Conservation (phyloP, 1,140 invertebrate genomes). For the Eulimnadia texana region DNA sequence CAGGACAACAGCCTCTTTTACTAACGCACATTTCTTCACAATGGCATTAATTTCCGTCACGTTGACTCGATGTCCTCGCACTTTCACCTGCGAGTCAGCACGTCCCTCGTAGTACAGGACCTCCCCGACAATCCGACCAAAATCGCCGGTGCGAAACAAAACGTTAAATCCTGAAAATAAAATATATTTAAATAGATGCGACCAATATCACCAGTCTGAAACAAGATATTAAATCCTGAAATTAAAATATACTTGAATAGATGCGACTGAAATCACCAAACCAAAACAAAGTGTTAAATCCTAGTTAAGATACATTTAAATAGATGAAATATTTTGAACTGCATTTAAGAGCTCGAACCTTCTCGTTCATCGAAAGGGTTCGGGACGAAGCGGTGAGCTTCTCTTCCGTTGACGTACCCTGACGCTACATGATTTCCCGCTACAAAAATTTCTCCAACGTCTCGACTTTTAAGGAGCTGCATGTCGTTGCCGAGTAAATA, state of each 20-base stretch:
- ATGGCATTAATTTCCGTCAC: constrained; percentile 64
- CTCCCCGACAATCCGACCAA: constrained; percentile 53
- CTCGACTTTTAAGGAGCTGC: constrained; percentile 45
- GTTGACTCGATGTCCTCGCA: constrained; percentile 68
- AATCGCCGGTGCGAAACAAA: constrained; percentile 70
- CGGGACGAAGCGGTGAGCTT: constrained; percentile 50
- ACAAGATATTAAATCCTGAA: no score
- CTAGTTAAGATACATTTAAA: no score
- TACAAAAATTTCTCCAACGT: constrained; percentile 63
- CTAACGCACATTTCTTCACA: constrained; percentile 35
- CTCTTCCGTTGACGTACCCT: constrained; percentile 59
- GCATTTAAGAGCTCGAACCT: constrained; percentile 32
- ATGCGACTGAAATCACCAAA: no score
- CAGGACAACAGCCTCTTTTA: constrained; percentile 52
- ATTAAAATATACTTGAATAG: no score
- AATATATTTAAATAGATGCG: no score
- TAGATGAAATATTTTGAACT: no score
- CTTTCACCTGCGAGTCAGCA: constrained; percentile 72
- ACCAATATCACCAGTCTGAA: no score
- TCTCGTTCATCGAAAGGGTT: constrained; percentile 52
- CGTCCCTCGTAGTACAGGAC: constrained; percentile 54
- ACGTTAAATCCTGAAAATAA: constrained; percentile 16
- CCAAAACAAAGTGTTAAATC: no score
- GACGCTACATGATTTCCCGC: constrained; percentile 57
- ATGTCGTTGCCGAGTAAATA: constrained; percentile 60